Evolutionary conservation across 1,140 invertebrate genomes (phyloP).

Genomic region (Nixonia krombeini): DNA sequence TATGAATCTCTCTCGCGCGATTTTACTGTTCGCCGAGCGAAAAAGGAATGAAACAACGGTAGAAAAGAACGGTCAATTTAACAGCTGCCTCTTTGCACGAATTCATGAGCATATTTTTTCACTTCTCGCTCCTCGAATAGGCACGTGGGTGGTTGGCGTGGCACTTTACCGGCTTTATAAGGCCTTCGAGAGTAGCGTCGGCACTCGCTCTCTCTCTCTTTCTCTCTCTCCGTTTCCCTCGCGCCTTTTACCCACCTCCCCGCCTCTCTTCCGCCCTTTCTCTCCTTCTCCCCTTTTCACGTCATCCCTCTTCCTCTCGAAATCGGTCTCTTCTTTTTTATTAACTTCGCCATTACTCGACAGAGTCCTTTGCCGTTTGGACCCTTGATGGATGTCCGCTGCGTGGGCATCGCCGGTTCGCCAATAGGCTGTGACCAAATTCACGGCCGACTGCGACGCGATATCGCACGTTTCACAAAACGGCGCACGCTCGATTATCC

Average conservation of each 20-base stretch:
- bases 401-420: slow-evolving; percentile 58
- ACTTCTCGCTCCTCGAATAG: slow-evolving; percentile 60
- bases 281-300: slow-evolving; percentile 45
- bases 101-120: slow-evolving; percentile 47
- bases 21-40: slow-evolving; percentile 36
- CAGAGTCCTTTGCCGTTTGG: slow-evolving; percentile 63
- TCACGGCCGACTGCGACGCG: slow-evolving; percentile 29
- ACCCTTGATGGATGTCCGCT: slow-evolving; percentile 63
- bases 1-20: slow-evolving; percentile 38
- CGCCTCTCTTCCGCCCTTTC: too few relatives aligned
- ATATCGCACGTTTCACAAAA: slow-evolving; percentile 32
- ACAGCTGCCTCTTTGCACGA: slow-evolving; percentile 59
- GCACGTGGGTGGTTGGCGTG: slow-evolving; percentile 64
- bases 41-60: slow-evolving; percentile 28
- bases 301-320: slow-evolving; percentile 25
- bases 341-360: slow-evolving; percentile 65
- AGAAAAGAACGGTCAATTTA: slow-evolving; percentile 57
- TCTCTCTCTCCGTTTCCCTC: slow-evolving; percentile 18
- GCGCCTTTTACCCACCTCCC: too few relatives aligned
- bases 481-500: slow-evolving; percentile 17
- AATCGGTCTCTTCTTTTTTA: slow-evolving; percentile 46
- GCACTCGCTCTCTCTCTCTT: slow-evolving; percentile 36
- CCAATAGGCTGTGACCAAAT: slow-evolving; percentile 53
- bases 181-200: slow-evolving; percentile 57
- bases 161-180: slow-evolving; percentile 66